Conservation (phyloP, 2,888 invertebrate genomes). For the Phasia obesa region DNA sequence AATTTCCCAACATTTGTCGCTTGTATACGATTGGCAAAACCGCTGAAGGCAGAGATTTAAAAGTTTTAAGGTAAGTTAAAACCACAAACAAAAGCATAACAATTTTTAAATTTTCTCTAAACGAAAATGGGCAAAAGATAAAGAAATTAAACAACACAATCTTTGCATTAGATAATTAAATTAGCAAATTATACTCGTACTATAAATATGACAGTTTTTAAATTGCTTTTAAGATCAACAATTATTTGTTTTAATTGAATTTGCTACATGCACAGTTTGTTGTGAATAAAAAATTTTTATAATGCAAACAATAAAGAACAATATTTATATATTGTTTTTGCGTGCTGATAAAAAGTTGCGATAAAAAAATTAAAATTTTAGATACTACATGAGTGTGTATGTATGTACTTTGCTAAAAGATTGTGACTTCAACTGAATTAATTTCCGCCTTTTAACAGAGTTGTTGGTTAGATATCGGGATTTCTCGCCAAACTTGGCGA, state of each 20-base stretch:
- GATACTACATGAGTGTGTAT: neutral
- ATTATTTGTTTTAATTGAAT: conserved; percentile 15
- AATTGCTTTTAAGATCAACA: conserved; percentile 21
- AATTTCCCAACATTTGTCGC: conserved; percentile 88
- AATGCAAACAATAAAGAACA: conserved; percentile 2
- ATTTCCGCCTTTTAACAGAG: too few species aligned
- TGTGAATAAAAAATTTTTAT: conserved; percentile 1
- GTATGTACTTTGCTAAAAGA: too few species aligned
- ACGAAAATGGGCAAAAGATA: neutral
- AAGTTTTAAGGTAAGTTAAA: conserved; percentile 83
- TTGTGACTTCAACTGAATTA: too few species aligned
- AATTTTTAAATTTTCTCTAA: neutral
- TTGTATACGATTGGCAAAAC: conserved; percentile 89
- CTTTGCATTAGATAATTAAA: conserved; percentile 39
- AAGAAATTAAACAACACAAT: conserved; percentile 22
- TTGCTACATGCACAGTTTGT: conserved; percentile 39
- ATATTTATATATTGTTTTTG: conserved; percentile 17
- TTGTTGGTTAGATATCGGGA: too few species aligned
- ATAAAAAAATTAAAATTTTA: conserved; percentile 20
- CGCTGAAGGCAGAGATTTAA: conserved; percentile 89
- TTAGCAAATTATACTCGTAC: conserved; percentile 6
- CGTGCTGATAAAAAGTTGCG: conserved; percentile 34
- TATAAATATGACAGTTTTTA: neutral
- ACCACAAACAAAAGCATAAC: neutral
- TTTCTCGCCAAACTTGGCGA: too few species aligned